phyloP scores from a whole-genome alignment of 1,140 invertebrate genomes.

The Cecropterus lyciades region DNA sequence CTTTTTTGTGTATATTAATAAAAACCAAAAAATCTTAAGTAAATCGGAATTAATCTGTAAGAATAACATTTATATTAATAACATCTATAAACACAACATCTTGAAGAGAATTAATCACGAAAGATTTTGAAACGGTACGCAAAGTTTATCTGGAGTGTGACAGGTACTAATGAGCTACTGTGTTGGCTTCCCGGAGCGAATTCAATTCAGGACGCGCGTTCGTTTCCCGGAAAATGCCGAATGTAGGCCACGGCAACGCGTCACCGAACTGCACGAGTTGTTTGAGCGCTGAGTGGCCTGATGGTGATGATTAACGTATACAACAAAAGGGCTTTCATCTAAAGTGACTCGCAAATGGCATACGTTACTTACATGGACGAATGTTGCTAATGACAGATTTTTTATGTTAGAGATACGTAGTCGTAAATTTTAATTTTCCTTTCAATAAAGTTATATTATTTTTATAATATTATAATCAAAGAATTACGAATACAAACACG shows the following conservation, averaged over 20 bases:
- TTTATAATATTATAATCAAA: too few relatives aligned
- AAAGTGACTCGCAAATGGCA: slow-evolving; percentile 8
- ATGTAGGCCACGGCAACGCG: slow-evolving; percentile 51
- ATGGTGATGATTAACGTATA: not conserved
- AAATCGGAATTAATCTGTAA: not conserved
- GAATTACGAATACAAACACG: too few relatives aligned
- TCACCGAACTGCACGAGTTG: slow-evolving; percentile 31
- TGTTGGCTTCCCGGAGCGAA: slow-evolving; percentile 40
- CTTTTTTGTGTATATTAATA: too few relatives aligned
- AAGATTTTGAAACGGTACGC: slow-evolving; percentile 33
- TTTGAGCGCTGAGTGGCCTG: slow-evolving; percentile 14
- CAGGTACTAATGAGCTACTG: slow-evolving; percentile 55
- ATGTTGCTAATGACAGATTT: not conserved
- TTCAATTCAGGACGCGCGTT: slow-evolving; percentile 49
- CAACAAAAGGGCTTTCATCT: slow-evolving; percentile 4
- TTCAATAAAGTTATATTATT: too few relatives aligned
- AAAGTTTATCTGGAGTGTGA: slow-evolving; percentile 57
- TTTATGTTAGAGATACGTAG: too few relatives aligned
- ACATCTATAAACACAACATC: too few relatives aligned
- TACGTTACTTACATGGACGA: not conserved
- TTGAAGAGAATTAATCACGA: slow-evolving; percentile 24
- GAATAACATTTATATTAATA: slow-evolving; percentile 24
- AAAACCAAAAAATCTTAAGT: not conserved
- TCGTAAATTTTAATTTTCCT: too few relatives aligned
- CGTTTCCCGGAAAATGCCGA: slow-evolving; percentile 47